A percentile compares a stretch with the other conserved stretches of the same genome.
phyloP scores from a whole-genome alignment of 2,797 vertebrate genomes.

The Xerus rutilus region DNA sequence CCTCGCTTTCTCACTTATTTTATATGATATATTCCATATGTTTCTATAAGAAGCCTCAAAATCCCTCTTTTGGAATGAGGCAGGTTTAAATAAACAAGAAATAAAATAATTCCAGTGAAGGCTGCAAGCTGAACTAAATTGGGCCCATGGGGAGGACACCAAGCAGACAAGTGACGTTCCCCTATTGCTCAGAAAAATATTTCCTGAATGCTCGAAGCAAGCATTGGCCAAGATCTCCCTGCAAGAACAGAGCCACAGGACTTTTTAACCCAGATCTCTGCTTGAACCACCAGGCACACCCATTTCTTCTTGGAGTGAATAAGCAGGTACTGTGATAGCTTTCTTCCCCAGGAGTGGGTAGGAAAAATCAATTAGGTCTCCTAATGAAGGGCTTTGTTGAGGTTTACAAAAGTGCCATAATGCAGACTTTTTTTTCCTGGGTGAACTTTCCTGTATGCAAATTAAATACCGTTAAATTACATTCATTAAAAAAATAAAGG shows the following conservation, averaged over 20 bases:
- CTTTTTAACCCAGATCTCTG: slow-evolving; percentile 76
- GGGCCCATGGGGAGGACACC: slow-evolving; percentile 70
- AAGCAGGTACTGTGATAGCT: slow-evolving; percentile 81
- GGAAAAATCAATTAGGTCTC: slow-evolving; percentile 80
- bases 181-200: slow-evolving; percentile 74
- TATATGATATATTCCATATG: not conserved
- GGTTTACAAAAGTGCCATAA: slow-evolving; percentile 79
- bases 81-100: slow-evolving; percentile 73
- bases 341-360: slow-evolving; percentile 74
- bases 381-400: slow-evolving; percentile 79
- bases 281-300: slow-evolving; percentile 78
- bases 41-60: slow-evolving; percentile 45
- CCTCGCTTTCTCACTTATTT: slow-evolving; percentile 33
- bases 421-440: slow-evolving; percentile 78
- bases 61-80: slow-evolving; percentile 62
- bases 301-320: slow-evolving; percentile 80
- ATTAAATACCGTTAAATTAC: slow-evolving; percentile 79
- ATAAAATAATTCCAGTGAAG: slow-evolving; percentile 69
- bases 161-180: slow-evolving; percentile 61
- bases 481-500: slow-evolving; percentile 85
- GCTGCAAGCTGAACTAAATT: slow-evolving; percentile 72
- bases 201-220: slow-evolving; percentile 51
- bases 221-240: slow-evolving; percentile 66
- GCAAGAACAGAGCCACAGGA: slow-evolving; percentile 74
- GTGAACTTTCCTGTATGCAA: slow-evolving; percentile 83